Evolutionary conservation across 2,113 vertebrate genomes (phyloP).

Genomic region (Genyomyrus donnyi): DNA sequence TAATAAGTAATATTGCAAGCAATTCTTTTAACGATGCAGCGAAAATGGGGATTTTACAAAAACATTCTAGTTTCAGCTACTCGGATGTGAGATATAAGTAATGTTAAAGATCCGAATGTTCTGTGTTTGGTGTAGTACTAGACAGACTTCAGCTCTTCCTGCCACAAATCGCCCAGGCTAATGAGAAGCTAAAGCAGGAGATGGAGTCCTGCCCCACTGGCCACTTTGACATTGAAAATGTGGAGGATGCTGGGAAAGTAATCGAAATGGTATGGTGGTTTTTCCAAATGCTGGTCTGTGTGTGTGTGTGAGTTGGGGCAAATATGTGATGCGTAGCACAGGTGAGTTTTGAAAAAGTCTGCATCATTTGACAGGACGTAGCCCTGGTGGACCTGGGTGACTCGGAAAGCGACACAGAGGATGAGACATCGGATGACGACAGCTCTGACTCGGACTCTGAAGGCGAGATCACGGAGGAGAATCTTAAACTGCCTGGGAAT

Average conservation of each 20-base stretch:
- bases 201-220: constrained; percentile 63
- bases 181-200: constrained; percentile 70
- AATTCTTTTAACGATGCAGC: not conserved
- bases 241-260: constrained; percentile 64
- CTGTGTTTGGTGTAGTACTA: constrained; percentile 59
- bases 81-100: not conserved
- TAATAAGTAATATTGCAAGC: not conserved
- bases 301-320: not conserved
- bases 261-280: constrained; percentile 81
- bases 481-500: constrained; percentile 70
- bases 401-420: constrained; percentile 55
- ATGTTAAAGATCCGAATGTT: not conserved
- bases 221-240: constrained; percentile 75
- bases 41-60: not conserved
- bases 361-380: constrained; percentile 63
- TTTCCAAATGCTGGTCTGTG: not conserved
- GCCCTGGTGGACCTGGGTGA: constrained; percentile 74
- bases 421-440: constrained; percentile 43
- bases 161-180: constrained; percentile 81
- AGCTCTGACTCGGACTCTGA: constrained; percentile 53
- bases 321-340: not conserved
- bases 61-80: not conserved
- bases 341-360: not conserved
- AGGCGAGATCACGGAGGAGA: constrained; percentile 58
- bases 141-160: constrained; percentile 79